Evolutionary conservation across 1,140 invertebrate genomes (phyloP), one percentile per base, ranked within the genome.

Genomic region (Oryctes rhinoceros): DNA sequence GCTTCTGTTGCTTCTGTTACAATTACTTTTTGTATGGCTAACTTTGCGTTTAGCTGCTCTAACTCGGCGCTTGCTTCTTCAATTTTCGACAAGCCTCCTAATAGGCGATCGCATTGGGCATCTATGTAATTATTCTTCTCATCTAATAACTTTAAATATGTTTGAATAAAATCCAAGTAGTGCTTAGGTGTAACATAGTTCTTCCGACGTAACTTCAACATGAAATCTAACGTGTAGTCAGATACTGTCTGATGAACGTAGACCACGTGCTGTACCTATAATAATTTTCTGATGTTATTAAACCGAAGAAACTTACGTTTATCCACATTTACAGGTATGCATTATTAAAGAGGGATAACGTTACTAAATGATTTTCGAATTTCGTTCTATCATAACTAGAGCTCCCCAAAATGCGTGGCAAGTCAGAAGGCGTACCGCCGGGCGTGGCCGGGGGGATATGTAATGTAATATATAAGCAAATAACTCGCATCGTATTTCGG

Each of bases 161-260:
- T 93, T 75, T 92, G 92, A 53, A 97, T 94, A 81, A 92, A 97
- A 87, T 97, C 96, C 80, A 97, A 88, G 86, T 95, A 98, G 85
- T 97, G 96, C 82, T 96, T 97, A 1, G 96, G 96, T 4, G 96
- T 97, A 1, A 97, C 93, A 85, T 94, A 96, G 88, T 96, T 97
- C 84, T 91, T 93, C 59, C 96, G 89, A 39, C 94, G 88, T 9
- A 96, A 86, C 79, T 94, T 93, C 15, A 91, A 85, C 9, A 92
- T 86, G 85, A 95, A 97, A 76, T 94, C 92, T n/a, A 84, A 85
- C 0, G 93, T 94, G 86, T 95, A 96, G 0, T 90, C 85, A 18
- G 90, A 91, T 10, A 96, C 92, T 0, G 91, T 92, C 79, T 91
- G 89, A 85, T 98, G 96, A 0, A 96, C 94, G 86, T 95, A 91